These are phyloP conservation scores for Metalampra italica DNA, from an alignment of 2,888 invertebrate genomes.

Conservation along the genomic window DNA sequence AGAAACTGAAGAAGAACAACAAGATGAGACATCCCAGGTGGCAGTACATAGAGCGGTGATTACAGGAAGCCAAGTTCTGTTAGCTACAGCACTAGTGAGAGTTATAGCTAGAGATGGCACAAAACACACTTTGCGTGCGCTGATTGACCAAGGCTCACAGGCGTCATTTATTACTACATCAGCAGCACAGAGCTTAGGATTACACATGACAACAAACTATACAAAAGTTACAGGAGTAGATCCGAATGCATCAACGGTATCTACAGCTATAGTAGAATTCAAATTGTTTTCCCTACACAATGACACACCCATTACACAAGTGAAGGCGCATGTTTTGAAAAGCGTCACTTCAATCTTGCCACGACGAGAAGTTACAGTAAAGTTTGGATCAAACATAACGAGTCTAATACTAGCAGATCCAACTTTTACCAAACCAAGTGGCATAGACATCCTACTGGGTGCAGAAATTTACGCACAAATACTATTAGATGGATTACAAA, in stretches of 20 bases:
- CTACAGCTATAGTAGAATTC: slow-evolving; percentile 14
- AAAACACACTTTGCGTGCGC: slow-evolving; percentile 6
- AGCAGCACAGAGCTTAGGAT: slow-evolving; percentile 11
- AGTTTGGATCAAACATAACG: slow-evolving; percentile 1
- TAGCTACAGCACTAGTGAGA: slow-evolving; percentile 15
- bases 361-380: slow-evolving; percentile 8
- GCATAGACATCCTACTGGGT: slow-evolving; percentile 15
- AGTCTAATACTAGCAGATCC: slow-evolving; percentile 4
- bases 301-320: slow-evolving; percentile 3
- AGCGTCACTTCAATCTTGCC: slow-evolving; percentile 10
- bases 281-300: slow-evolving; percentile 10
- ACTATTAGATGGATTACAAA: slow-evolving; percentile 1
- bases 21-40: background rate
- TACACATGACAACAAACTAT: slow-evolving; percentile 6
- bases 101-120: slow-evolving; percentile 5
- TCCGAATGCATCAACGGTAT: slow-evolving; percentile 8
- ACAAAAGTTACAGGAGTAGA: slow-evolving; percentile 17
- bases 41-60: background rate
- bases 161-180: slow-evolving; percentile 12
- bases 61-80: slow-evolving; percentile 4
- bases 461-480: slow-evolving; percentile 11
- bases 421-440: slow-evolving; percentile 9
- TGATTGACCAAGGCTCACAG: slow-evolving; percentile 17
- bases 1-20: too few species aligned
- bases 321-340: slow-evolving; percentile 7